Base-by-base conservation (phyloP, 2,888 invertebrate species). In the Rhingia campestris region DNA sequence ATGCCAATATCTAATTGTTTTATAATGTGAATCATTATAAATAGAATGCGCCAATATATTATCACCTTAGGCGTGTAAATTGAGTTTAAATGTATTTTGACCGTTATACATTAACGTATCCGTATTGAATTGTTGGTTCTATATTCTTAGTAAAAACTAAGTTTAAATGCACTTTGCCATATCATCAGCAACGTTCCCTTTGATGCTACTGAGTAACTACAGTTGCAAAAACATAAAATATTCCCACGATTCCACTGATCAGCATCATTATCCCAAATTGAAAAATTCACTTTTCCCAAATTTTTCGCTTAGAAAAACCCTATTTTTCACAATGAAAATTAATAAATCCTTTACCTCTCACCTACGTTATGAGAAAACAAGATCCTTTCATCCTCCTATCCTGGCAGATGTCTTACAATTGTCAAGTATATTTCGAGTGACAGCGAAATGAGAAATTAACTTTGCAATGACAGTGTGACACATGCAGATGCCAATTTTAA, bases 401-500 rank as follows among this genome's bases (percentile, higher is more conserved):
- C 14, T 22, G 56, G 81, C 81, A 81, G 81, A 81, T 81, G 81
- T 81, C 74, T 74, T 43, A 41, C 22, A 14, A 12, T 33, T 22
- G 12, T 70, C 45, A 81, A 81, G 59, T 77, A 64, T 51, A 22
- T 7, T 32, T 41, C 45, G 49, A 73, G 54, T 74, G 64, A 66
- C 69, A 75, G 37, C 54, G 59, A 72, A 22, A 74, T 79, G 82
- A 73, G 67, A 79, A 82, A 82, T 79, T 82, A 84, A 84, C 79
- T 84, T 84, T 79, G 35, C 58, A 64, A 53, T 54, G 51, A 64
- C 73, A 79, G 37, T 63, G 73, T 56, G 47, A 77, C 63, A 69
- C 56, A 80, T 82, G 82, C 84, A 84, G 84, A 84, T 84, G 84
- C 59, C 80, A 82, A 35, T 73, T 73, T 70, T 69, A 22, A 45